A percentile compares a stretch with the other conserved stretches of the same genome.
Conservation (phyloP, 2,888 invertebrate genomes). For the Cenopis cana region DNA sequence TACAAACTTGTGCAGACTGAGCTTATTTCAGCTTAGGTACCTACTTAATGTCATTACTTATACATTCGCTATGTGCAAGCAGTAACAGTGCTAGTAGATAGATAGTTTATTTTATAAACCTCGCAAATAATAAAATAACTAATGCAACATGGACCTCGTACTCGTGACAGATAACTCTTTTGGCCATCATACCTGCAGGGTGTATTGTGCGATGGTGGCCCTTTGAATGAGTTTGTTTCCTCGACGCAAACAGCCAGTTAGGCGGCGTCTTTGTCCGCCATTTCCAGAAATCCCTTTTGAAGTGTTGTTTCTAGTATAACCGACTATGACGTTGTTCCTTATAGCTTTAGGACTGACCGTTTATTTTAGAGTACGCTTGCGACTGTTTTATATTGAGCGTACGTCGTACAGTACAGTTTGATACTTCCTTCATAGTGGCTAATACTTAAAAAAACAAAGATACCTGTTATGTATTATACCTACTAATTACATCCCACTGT, state of each 20-base stretch:
- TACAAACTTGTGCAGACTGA: no score
- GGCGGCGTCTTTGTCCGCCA: conserved; percentile 72
- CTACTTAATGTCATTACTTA: no score
- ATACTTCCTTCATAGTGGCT: no score
- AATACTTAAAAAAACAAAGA: no score
- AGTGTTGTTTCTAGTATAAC: conserved; percentile 58
- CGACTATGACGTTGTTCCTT: conserved; percentile 45
- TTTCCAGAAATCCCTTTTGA: conserved; percentile 70
- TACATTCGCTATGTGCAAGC: no score
- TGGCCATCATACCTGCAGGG: conserved; percentile 54
- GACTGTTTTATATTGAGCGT: no score
- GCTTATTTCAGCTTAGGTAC: no score
- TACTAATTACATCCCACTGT: no score
- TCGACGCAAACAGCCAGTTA: conserved; percentile 71
- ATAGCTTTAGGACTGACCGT: conserved; percentile 17
- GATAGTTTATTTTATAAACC: no score
- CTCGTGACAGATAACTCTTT: conserved; percentile 35
- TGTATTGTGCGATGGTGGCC: conserved; percentile 57
- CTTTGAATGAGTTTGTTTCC: conserved; percentile 67
- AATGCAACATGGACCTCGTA: conserved; percentile 11
- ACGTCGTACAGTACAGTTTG: no score
- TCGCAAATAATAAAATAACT: conserved; percentile 11
- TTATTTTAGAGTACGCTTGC: conserved; percentile 17
- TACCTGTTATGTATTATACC: no score
- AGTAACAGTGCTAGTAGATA: background rate